Base-by-base conservation (phyloP, 2,113 vertebrate species). In the Thymallus thymallus region DNA sequence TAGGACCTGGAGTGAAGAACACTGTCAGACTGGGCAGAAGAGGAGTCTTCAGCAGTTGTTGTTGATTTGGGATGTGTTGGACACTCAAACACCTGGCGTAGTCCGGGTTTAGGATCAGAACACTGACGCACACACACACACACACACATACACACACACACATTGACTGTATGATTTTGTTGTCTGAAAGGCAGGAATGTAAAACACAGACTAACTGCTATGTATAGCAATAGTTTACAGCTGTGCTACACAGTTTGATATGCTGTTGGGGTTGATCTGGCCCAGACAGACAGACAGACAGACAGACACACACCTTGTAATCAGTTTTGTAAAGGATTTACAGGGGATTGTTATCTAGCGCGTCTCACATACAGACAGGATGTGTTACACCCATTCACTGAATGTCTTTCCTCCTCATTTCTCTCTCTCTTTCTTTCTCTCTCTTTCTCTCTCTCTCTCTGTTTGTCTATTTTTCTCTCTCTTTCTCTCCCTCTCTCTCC, bases 401-500 rank as follows among this genome's bases (percentile, higher is more conserved):
- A 79, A 86, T 80, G 65, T 79, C 18, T 67, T n/a, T 70, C 56
- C 20, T 18, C 24, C 22, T 23, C 13, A n/a, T 14, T 32, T 22
- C 32, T 75, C 74, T 71, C 69, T 87, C 46, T 48, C 46, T 16
- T 2, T 16, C 46, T 51, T 5, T 46, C 45, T 46, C 7, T 46
- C n/a, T 71, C 62, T 71, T 18, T 32, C 4, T 84, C 88, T 87
- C 78, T 88, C 77, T 79, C 76, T 69, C 12, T 46, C 7, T 56
- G 18, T 74, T n/a, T 70, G 81, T 69, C 51, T 86, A 80, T 84
- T 79, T 80, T 85, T 80, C 58, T 80, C 16, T 66, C 48, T 24
- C 77, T 68, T 79, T 85, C 75, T 79, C 74, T 56, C 32, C 69
- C 79, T 80, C 61, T 26, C 79, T 69, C 81, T 84, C 75, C 78